Base-by-base conservation (phyloP, 2,797 vertebrate species). In the Zalophus californianus region DNA sequence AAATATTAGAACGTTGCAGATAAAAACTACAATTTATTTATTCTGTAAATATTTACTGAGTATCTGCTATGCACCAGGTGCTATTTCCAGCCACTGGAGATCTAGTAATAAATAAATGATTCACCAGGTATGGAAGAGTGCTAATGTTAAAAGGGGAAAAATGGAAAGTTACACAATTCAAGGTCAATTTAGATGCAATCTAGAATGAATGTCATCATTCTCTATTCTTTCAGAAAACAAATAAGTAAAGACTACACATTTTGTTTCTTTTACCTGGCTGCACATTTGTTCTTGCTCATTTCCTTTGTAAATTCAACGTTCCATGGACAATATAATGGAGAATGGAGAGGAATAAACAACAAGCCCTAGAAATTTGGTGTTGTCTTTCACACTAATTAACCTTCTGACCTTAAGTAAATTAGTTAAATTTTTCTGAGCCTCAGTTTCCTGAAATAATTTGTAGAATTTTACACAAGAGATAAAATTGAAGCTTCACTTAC, bases 341-440 rank as follows among this genome's bases (percentile, higher is more conserved):
- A 38, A 16, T 50, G 54, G 83, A 88, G 3, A 85, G 20, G 52
- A 93, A 92, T 72, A 58, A 84, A 84, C 2, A 4, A 48, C 75
- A 80, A 92, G 6, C 66, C 15, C 10, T 60, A 58, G 50, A 72
- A 94, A 90, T 54, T 58, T 85, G 54, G 35, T 68, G 54, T 96
- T 16, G 85, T 96, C n/a, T 95, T 58, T 90, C 56, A 90, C 1
- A 77, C 66, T 90, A 85, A 97, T 90, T 96, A 96, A 82, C 64
- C 66, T 68, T 54, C 5, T 90, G 84, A 86, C 48, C 50, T 80
- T 92, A 90, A 96, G 66, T 27, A 91, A 91, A 91, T 93, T 70
- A 90, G n/a, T 92, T 95, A 86, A 14, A 52, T 84, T 96, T 87
- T 25, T 85, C 29, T 60, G 12, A 92, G 7, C 41, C 48, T 90